Evolutionary conservation across 2,113 vertebrate genomes (phyloP).

Genomic region (Psittacula cyanocephala): DNA sequence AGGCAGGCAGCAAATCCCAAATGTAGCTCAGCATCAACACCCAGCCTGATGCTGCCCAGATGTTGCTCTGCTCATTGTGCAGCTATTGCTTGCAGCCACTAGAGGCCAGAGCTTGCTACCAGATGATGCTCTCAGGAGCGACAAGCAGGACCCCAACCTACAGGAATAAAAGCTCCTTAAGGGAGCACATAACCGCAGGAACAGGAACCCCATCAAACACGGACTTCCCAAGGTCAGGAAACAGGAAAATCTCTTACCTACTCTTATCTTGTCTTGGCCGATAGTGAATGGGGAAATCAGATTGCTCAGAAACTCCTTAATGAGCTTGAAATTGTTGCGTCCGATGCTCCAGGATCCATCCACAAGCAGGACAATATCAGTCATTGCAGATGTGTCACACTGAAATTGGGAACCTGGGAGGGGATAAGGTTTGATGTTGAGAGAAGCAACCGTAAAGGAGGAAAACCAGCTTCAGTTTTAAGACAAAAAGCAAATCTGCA

Average conservation of each 20-base stretch:
- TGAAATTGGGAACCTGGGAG: conserved; percentile 70
- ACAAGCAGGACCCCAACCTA: neutral
- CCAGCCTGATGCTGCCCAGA: neutral
- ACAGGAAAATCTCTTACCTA: conserved; percentile 75
- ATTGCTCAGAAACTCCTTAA: conserved; percentile 88
- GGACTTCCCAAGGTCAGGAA: neutral
- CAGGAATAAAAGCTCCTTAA: neutral
- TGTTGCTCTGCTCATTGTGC: accelerated
- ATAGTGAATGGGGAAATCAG: conserved; percentile 86
- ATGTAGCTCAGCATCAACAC: neutral
- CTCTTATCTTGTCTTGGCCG: conserved; percentile 80
- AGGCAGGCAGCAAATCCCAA: neutral
- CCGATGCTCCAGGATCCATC: conserved; percentile 96
- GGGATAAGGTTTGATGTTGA: neutral
- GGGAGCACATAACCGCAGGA: neutral
- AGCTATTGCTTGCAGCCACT: neutral
- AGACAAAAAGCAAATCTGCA: neutral
- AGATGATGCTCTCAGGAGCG: neutral
- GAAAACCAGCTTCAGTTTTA: neutral
- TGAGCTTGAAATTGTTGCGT: conserved; percentile 87
- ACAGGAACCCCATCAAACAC: accelerated
- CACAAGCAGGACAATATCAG: conserved; percentile 85
- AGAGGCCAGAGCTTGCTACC: conserved; percentile 27
- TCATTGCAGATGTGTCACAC: conserved; percentile 73
- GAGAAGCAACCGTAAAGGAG: neutral